Evolutionary conservation across 1,140 invertebrate genomes (phyloP), one percentile per base, ranked within the genome.

Genomic region (Halyomorpha halys): DNA sequence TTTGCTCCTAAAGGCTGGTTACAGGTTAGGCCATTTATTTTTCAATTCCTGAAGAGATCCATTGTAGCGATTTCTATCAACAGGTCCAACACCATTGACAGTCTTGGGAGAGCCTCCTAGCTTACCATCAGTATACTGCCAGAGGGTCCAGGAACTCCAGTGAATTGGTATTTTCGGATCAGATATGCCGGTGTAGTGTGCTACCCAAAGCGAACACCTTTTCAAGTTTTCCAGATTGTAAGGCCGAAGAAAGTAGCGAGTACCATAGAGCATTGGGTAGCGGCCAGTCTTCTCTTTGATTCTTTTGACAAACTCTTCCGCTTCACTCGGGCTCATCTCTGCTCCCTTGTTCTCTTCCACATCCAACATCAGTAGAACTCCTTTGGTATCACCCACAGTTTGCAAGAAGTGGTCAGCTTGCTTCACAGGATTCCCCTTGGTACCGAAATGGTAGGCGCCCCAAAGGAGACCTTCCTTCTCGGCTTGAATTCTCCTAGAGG

Each of bases 361-460:
- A 54, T 63, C 15, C 1, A 66, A 18, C 15, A 61, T 62, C 0
- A 66, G 21, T 27, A 66, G 34, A 16, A 47, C 49, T 14, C 39
- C 25, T 4, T n/a, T 45, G 21, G 54, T 60, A 30, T 63, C 44
- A 4, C 61, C 65, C 15, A 66, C 61, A 5, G 27, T 19, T 19
- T 60, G 59, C 39, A 66, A 44, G 47, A 66, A 66, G 8, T 66
- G 61, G 27, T 62, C 44, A 15, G 65, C 61, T 14, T 66, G 65
- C 1, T 16, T 6, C n/a, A 51, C 61, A 44, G 39, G 44, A 39
- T 66, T 62, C 11, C 11, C 27, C n/a, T 59, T 49, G 25, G 39
- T 45, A 9, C 61, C 65, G 27, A 59, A 63, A 45, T 66, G 61
- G 49, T 66, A 66, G n/a, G 65, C 65, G 21, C 65, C 65, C 65